Conservation (phyloP, 2,797 vertebrate species). For the Pseudochirops cupreus region DNA sequence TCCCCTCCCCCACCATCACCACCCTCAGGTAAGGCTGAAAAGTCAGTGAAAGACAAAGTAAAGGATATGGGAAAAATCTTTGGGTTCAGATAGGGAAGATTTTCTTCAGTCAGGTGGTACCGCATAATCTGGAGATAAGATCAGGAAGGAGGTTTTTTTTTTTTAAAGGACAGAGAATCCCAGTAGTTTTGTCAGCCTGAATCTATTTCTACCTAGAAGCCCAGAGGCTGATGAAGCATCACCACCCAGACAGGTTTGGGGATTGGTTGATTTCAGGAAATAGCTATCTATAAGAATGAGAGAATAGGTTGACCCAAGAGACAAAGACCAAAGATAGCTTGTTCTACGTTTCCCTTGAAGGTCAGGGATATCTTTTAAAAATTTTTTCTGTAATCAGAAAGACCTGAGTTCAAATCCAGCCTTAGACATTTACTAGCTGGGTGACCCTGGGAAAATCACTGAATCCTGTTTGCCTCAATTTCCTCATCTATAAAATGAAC, state of each 20-base stretch:
- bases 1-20: no score
- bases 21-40: not conserved
- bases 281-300: not conserved
- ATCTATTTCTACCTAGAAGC: not conserved
- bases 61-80: not conserved
- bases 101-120: not conserved
- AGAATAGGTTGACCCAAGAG: not conserved
- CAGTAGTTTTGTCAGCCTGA: not conserved
- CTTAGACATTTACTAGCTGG: not conserved
- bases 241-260: not conserved
- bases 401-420: not conserved
- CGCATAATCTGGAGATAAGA: not conserved
- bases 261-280: not conserved
- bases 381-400: not conserved
- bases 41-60: not conserved
- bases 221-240: not conserved
- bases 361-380: no score
- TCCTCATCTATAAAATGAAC: not conserved
- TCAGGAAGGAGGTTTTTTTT: not conserved
- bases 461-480: not conserved
- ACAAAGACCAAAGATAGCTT: not conserved
- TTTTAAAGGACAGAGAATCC: not conserved
- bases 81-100: not conserved
- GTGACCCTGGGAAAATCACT: not conserved
- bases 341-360: not conserved